Base-by-base conservation (phyloP, 2,797 vertebrate species). In the Syngnathus rostellatus region DNA sequence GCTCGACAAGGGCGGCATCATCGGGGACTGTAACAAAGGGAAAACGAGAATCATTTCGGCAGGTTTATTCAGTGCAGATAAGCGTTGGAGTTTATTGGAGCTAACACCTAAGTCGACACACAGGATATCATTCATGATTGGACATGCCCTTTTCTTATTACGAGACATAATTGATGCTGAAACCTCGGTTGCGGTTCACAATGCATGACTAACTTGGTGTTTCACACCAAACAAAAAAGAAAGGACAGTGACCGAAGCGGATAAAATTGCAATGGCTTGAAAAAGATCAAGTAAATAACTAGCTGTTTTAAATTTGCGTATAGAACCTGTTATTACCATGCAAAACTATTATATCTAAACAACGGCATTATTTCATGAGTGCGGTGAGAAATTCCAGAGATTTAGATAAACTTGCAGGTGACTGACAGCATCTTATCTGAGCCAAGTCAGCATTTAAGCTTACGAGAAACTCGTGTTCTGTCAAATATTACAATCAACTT, bases 1-100 rank as follows among this genome's bases (percentile, higher is more conserved):
- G 41, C 31, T 25, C 12, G 45, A 62, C 23, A 59, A 10, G 38
- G 38, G 10, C 19, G 53, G 55, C 76, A 73, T 71, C 61, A 58
- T 74, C 61, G 25, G 21, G 37, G 54, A 65, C 19, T 41, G 59
- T 6, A 41, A 61, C n/a, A 2, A 23, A 23, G 19, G 10, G 16
- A 31, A 61, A 31, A 45, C 16, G 9, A 41, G 4, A 40, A 21
- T 11, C 12, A 6, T 55, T 54, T 54, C 10, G 54, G 8, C 19
- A 41, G 23, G 8, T 54, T 54, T 54, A 48, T 48, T 48, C 16
- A 48, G 16, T 21, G n/a, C 8, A 10, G 8, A 21, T 51, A 21
- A 2, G 50, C 12, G 7, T 51, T 21, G 50, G n/a, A 51, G 19
- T n/a, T 1, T 51, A 10, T 51, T 21, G 19, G 2, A 3, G 48